phyloP scores from a whole-genome alignment of 2,113 vertebrate genomes.

The Bungarus multicinctus region DNA sequence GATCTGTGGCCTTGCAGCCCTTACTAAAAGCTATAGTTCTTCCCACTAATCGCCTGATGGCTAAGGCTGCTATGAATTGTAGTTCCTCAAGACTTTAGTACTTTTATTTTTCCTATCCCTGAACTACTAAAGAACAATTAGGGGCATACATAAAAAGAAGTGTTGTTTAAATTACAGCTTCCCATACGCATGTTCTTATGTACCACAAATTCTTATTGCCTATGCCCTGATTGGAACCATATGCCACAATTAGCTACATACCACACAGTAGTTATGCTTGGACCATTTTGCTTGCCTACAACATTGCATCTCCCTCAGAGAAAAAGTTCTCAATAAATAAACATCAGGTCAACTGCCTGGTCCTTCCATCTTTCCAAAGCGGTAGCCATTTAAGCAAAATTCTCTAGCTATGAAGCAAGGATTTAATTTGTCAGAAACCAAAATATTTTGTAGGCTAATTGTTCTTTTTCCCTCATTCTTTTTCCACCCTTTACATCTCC shows the following conservation, averaged over 20 bases:
- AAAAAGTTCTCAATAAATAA: neutral
- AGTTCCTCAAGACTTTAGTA: neutral
- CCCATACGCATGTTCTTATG: neutral
- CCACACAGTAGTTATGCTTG: neutral
- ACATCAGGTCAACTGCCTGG: neutral
- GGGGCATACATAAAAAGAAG: neutral
- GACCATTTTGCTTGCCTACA: neutral
- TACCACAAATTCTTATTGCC: neutral
- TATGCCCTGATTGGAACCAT: neutral
- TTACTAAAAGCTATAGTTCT: neutral
- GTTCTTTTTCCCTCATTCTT: neutral
- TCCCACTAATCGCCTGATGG: neutral
- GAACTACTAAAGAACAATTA: neutral
- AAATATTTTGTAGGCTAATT: constrained; percentile 39
- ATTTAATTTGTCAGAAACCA: constrained; percentile 43
- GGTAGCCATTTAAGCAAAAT: neutral
- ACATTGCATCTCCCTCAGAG: neutral
- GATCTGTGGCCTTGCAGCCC: neutral
- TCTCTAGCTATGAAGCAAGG: neutral
- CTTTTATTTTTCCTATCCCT: neutral
- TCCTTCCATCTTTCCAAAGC: neutral
- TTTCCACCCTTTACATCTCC: neutral
- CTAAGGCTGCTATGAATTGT: neutral
- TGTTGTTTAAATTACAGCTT: neutral
- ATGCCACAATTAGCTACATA: neutral